Conservation (phyloP, 2,888 invertebrate species). For the Chrysodeixis includens region DNA sequence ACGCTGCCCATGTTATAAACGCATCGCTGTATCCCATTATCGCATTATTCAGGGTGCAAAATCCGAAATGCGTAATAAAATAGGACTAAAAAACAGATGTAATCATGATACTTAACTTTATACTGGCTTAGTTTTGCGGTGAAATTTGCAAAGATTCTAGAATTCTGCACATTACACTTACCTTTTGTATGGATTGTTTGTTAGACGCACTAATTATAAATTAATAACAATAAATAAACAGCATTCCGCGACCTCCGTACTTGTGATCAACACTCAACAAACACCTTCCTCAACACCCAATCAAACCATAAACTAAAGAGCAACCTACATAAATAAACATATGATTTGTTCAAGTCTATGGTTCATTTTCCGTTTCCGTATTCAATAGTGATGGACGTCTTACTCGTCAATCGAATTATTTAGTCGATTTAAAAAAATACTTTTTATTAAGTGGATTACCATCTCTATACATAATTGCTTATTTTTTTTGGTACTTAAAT, state of each 20-base stretch:
- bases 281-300: constrained; percentile 85
- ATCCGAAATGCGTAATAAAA: constrained; percentile 79
- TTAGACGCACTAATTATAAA: constrained; percentile 79
- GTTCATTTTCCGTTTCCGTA: constrained; percentile 66
- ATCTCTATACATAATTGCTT: no score
- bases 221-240: constrained; percentile 85
- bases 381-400: constrained; percentile 39
- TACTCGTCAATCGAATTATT: not conserved
- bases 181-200: constrained; percentile 73
- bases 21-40: constrained; percentile 60
- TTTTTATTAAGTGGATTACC: no score
- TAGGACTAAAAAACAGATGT: constrained; percentile 66
- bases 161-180: constrained; percentile 64
- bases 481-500: no score
- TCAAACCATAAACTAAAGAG: constrained; percentile 84
- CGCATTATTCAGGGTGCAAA: constrained; percentile 63
- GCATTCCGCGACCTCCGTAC: constrained; percentile 85
- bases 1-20: constrained; percentile 57
- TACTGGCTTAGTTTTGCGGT: constrained; percentile 35
- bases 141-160: constrained; percentile 26
- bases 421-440: constrained; percentile 26
- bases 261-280: constrained; percentile 79
- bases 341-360: constrained; percentile 76
- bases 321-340: constrained; percentile 87
- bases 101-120: constrained; percentile 56